Conservation (phyloP, 2,797 vertebrate species). For the Ceryle rudis region DNA sequence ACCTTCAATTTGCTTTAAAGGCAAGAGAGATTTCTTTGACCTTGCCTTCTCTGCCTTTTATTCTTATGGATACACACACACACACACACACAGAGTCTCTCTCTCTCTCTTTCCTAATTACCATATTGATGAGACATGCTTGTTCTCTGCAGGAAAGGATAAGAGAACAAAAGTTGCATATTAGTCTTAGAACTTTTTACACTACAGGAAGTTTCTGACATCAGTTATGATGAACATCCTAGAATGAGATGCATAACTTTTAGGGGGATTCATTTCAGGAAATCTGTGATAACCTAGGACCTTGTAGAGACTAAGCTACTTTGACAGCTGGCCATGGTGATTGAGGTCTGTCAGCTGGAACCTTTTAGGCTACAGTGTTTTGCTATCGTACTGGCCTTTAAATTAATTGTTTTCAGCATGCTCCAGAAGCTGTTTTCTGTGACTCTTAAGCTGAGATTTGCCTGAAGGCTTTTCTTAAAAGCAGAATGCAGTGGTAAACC, state of each 20-base stretch:
- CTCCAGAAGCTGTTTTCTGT: background rate
- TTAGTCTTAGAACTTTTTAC: background rate
- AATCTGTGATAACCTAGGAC: background rate
- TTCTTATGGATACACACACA: background rate
- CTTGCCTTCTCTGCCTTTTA: background rate
- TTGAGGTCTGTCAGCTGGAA: background rate
- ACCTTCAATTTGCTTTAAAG: constrained; percentile 3
- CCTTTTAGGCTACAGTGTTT: background rate
- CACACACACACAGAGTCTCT: background rate
- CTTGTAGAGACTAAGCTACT: background rate
- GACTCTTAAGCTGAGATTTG: background rate
- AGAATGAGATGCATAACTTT: background rate
- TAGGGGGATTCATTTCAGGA: background rate
- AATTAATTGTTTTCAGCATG: background rate
- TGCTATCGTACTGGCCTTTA: background rate
- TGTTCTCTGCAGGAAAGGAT: background rate
- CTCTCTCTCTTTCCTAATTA: background rate
- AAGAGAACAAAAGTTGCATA: background rate
- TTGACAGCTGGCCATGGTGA: background rate
- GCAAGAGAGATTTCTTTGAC: background rate
- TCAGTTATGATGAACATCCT: background rate
- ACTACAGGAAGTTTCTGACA: background rate
- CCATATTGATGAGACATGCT: background rate
- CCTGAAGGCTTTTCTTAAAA: background rate
- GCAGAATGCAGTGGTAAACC: background rate